Percentiles rank a stretch among this genome's conserved stretches.
Evolutionary conservation across 2,797 vertebrate species (phyloP).

Genomic region (Cynopterus sphinx): DNA sequence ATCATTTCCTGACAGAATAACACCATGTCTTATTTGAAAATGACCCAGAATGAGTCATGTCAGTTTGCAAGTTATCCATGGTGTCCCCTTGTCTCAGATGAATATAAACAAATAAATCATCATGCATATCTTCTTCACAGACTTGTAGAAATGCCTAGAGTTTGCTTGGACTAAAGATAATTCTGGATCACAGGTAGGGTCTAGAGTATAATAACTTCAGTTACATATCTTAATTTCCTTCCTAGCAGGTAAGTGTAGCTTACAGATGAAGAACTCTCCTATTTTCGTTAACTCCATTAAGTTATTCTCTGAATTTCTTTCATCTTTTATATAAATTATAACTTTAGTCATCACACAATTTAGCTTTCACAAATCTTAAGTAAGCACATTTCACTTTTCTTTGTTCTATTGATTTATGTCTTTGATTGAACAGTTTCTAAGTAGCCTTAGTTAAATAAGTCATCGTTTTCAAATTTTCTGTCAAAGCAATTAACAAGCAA

Average conservation of each 20-base stretch:
- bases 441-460: neutral
- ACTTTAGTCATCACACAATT: neutral
- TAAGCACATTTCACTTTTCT: neutral
- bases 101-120: neutral
- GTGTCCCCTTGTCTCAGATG: neutral
- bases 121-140: neutral
- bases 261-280: neutral
- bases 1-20: neutral
- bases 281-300: neutral
- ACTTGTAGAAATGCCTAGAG: neutral
- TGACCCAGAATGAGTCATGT: neutral
- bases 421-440: constrained; percentile 17
- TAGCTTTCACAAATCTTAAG: neutral
- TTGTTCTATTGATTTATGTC: neutral
- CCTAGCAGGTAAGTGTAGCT: neutral
- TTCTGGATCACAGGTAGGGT: neutral
- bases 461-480: neutral
- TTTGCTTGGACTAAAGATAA: neutral
- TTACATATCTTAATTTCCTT: neutral
- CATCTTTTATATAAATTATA: constrained; percentile 24
- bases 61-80: neutral
- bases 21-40: neutral
- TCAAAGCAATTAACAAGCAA: neutral
- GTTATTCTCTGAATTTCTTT: neutral
- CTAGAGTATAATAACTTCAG: neutral